phyloP scores from a whole-genome alignment of 2,113 vertebrate genomes.

The Prietella phreatophila region DNA sequence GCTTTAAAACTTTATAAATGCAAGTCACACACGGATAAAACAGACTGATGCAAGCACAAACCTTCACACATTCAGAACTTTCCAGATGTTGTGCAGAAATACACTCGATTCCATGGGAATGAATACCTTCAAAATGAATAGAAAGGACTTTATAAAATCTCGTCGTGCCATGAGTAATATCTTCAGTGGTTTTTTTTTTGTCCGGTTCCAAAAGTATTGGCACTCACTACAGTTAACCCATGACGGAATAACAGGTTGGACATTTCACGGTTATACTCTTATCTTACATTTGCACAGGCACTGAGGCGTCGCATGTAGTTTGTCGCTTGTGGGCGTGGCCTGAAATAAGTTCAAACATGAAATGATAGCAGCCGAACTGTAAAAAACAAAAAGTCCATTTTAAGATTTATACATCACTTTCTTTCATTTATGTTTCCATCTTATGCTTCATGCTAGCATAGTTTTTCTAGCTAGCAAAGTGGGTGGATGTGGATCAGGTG shows the following conservation, averaged over 20 bases:
- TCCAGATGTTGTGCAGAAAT: background rate
- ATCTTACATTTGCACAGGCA: background rate
- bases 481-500: too few relatives aligned
- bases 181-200: background rate
- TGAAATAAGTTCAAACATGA: background rate
- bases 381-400: background rate
- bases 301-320: background rate
- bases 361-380: background rate
- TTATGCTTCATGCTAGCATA: too few relatives aligned
- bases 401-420: background rate
- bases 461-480: too few relatives aligned
- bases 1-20: slow-evolving; percentile 3
- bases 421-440: too few relatives aligned
- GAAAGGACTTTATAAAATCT: background rate
- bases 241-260: background rate
- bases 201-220: background rate
- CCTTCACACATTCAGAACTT: background rate
- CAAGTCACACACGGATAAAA: background rate
- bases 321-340: background rate
- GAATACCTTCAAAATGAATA: background rate
- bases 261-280: background rate
- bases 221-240: background rate
- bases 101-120: background rate
- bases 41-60: background rate
- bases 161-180: background rate